Percentiles rank a stretch among this genome's conserved stretches.
phyloP scores from a whole-genome alignment of 2,888 invertebrate genomes.

The Ophion obscuratus region DNA sequence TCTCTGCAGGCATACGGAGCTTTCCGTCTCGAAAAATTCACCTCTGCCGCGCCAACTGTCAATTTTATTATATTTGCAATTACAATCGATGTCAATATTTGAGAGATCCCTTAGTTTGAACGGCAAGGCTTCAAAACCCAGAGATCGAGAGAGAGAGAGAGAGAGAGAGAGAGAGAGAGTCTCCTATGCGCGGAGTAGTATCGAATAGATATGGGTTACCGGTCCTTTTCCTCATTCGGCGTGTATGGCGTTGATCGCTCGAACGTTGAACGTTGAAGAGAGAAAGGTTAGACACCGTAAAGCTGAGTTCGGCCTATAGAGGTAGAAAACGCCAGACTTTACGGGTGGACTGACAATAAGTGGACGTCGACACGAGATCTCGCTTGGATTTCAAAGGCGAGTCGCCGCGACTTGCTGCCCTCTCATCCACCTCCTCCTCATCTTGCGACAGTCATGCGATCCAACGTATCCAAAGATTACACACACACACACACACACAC shows the following conservation, averaged over 20 bases:
- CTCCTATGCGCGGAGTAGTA: background rate
- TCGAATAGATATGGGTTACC: background rate
- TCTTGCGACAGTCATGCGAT: conserved; percentile 49
- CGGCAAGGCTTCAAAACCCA: too few species aligned
- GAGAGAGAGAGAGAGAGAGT: background rate
- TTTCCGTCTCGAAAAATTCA: conserved; percentile 8
- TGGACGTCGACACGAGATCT: conserved; percentile 67
- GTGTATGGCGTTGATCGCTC: conserved; percentile 42
- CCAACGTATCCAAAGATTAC: conserved; percentile 25
- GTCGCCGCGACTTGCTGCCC: conserved; percentile 59
- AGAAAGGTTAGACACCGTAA: conserved; percentile 8
- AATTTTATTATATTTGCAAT: background rate
- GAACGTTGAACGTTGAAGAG: conserved; percentile 17
- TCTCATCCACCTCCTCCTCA: conserved; percentile 3
- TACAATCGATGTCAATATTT: background rate
- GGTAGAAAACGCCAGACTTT: conserved; percentile 60
- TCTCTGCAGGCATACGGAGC: conserved; percentile 13
- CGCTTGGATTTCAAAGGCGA: conserved; percentile 66
- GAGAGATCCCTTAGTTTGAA: too few species aligned
- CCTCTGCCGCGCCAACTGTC: background rate
- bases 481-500: conserved; percentile 1
- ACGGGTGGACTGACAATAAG: conserved; percentile 67
- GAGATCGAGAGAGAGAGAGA: too few species aligned
- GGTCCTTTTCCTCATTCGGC: conserved; percentile 1
- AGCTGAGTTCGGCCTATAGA: conserved; percentile 28